A percentile compares a stretch with the other conserved stretches of the same genome.
phyloP scores from a whole-genome alignment of 2,888 invertebrate species.

The Petrolisthes cinctipes region DNA sequence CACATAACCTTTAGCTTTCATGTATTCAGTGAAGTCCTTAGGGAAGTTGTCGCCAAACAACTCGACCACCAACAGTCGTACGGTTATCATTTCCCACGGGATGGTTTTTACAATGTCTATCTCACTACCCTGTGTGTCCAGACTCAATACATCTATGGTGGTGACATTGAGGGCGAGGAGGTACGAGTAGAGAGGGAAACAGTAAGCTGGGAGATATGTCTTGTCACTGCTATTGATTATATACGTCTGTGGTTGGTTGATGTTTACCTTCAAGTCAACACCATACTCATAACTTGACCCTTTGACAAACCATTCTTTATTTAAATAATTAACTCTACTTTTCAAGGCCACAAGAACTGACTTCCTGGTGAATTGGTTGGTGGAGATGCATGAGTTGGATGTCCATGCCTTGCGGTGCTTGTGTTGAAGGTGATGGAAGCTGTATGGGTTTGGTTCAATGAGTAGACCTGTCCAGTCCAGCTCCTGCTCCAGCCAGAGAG shows the following conservation, averaged over 20 bases:
- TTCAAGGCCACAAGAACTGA: conserved; percentile 21
- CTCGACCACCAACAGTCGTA: conserved; percentile 68
- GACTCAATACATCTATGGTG: conserved; percentile 73
- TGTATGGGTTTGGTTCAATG: conserved; percentile 40
- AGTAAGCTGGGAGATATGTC: conserved; percentile 67
- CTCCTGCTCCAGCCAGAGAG: conserved; percentile 49
- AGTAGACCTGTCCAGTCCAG: conserved; percentile 42
- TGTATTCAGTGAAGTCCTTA: conserved; percentile 10
- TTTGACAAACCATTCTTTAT: conserved; percentile 6
- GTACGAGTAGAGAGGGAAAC: conserved; percentile 73
- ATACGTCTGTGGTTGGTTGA: too few species aligned
- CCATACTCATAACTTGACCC: conserved; percentile 14
- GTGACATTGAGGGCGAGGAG: conserved; percentile 71
- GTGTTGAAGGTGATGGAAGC: conserved; percentile 13
- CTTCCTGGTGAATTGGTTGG: background rate
- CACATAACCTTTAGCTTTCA: background rate
- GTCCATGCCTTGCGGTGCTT: conserved; percentile 43
- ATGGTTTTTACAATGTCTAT: conserved; percentile 73
- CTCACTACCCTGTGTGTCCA: conserved; percentile 74
- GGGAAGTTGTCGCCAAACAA: background rate
- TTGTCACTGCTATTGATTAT: background rate
- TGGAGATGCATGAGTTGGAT: conserved; percentile 35
- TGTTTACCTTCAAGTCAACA: too few species aligned
- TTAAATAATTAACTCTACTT: too few species aligned
- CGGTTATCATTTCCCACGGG: conserved; percentile 72